Evolutionary conservation across 2,888 invertebrate genomes (phyloP).

Genomic region (Arctia plantaginis): DNA sequence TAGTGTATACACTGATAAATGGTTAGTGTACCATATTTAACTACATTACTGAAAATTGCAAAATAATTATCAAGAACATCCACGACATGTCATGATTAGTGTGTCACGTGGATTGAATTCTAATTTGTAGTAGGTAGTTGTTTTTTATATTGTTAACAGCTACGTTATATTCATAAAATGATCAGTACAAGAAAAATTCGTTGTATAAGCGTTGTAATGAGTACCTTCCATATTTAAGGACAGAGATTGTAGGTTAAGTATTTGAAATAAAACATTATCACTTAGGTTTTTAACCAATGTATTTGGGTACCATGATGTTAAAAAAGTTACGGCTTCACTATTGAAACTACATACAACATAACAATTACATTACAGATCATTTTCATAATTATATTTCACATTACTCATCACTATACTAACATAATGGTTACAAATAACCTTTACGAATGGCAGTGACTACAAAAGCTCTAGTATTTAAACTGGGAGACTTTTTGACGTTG

Average conservation of each 20-base stretch:
- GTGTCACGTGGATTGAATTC: too few species aligned
- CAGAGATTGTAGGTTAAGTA: too few species aligned
- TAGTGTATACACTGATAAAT: not conserved
- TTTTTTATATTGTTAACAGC: too few species aligned
- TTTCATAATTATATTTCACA: conserved; percentile 24
- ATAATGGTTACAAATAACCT: conserved; percentile 46
- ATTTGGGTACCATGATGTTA: conserved; percentile 52
- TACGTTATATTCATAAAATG: too few species aligned
- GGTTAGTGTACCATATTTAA: not conserved
- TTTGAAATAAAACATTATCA: not conserved
- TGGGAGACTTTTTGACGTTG: conserved; percentile 16
- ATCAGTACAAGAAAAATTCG: too few species aligned
- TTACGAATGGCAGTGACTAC: conserved; percentile 1
- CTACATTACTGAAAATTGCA: not conserved
- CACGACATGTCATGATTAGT: not conserved
- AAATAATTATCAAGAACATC: not conserved
- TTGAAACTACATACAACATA: conserved; percentile 50
- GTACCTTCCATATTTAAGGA: too few species aligned
- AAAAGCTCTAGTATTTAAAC: not conserved
- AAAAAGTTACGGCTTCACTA: conserved; percentile 46
- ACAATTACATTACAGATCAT: conserved; percentile 44
- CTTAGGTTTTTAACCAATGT: conserved; percentile 59
- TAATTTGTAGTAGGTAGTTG: too few species aligned
- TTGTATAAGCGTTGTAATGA: too few species aligned
- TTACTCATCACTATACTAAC: conserved; percentile 30